phyloP scores from a whole-genome alignment of 2,113 vertebrate species.

The Casuarius casuarius region DNA sequence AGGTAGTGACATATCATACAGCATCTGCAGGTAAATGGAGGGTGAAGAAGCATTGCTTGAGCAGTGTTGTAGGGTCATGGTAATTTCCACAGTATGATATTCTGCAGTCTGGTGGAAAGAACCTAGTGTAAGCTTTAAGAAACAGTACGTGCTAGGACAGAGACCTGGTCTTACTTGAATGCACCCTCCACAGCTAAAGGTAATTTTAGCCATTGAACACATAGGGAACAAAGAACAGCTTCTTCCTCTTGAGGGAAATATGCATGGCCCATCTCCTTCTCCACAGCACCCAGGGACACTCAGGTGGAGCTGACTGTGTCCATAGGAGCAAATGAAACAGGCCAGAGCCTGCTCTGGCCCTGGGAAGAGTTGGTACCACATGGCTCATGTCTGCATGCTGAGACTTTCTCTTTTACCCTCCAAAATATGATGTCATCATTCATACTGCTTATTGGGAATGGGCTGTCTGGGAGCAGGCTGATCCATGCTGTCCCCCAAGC shows the following conservation, averaged over 20 bases:
- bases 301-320: not conserved
- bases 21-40: not conserved
- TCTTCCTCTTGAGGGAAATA: not conserved
- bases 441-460: not conserved
- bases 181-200: not conserved
- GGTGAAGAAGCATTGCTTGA: not conserved
- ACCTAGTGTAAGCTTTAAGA: not conserved
- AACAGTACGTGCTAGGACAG: not conserved
- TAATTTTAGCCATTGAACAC: not conserved
- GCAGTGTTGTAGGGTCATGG: not conserved
- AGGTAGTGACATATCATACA: not conserved
- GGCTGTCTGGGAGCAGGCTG: not conserved
- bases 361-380: not conserved
- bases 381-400: not conserved
- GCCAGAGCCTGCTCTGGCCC: not conserved
- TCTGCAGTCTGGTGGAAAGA: not conserved
- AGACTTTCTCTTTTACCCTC: not conserved
- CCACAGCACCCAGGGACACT: not conserved
- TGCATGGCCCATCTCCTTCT: not conserved
- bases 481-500: not conserved
- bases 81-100: not conserved
- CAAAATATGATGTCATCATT: not conserved
- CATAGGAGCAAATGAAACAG: not conserved
- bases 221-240: not conserved
- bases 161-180: not conserved